A percentile compares a stretch with the other conserved stretches of the same genome.
These are phyloP conservation scores for Mobula hypostoma DNA, from an alignment of 2,113 vertebrate genomes.

Conservation along the genomic window DNA sequence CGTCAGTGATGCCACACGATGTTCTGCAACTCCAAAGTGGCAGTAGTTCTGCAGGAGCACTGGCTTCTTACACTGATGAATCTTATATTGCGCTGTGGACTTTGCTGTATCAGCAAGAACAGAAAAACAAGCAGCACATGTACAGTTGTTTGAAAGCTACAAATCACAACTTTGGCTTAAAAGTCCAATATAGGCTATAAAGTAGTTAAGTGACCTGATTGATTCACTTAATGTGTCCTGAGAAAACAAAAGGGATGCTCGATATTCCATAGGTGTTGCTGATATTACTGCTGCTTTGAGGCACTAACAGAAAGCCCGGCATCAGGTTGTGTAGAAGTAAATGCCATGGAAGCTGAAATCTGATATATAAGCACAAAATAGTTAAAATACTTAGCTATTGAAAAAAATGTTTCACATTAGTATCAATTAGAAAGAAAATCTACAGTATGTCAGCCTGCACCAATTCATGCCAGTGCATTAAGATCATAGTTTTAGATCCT, in stretches of 20 bases:
- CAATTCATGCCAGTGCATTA: no score
- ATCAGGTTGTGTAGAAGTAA: neutral
- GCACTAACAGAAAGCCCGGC: neutral
- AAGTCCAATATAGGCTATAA: neutral
- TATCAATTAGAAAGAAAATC: no score
- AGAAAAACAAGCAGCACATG: conserved; percentile 2
- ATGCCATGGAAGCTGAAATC: no score
- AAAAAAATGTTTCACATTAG: no score
- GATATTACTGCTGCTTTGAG: neutral
- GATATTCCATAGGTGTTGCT: neutral
- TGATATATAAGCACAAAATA: no score
- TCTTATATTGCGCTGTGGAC: neutral
- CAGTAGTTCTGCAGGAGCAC: neutral
- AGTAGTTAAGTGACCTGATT: neutral
- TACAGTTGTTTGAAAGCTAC: neutral
- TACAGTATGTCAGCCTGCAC: no score
- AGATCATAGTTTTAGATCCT: no score
- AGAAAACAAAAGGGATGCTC: neutral
- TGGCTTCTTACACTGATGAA: neutral
- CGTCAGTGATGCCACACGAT: neutral
- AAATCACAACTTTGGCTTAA: neutral
- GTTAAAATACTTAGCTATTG: no score
- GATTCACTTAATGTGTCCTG: neutral
- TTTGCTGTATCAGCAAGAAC: neutral
- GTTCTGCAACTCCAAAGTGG: neutral